Percentiles rank a stretch among this genome's conserved stretches.
These are phyloP conservation scores for Machimus atricapillus DNA, from an alignment of 2,888 invertebrate species.

Conservation along the genomic window DNA sequence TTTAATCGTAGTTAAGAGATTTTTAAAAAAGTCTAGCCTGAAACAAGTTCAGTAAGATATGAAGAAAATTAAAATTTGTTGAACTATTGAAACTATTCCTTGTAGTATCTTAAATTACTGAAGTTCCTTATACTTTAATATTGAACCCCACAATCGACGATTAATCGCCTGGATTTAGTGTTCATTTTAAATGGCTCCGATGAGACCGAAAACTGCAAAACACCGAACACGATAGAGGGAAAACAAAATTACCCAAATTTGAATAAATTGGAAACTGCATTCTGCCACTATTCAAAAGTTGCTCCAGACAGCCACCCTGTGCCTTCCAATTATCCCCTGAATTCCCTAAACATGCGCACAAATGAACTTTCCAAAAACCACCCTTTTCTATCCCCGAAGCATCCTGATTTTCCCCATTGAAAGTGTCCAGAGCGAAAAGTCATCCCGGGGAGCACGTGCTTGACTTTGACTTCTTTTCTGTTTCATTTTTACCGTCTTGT, in stretches of 20 bases:
- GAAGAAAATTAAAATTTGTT: no score
- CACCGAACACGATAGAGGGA: neutral
- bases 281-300: neutral
- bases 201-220: neutral
- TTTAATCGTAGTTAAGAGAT: no score
- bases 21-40: no score
- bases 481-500: neutral
- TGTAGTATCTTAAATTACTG: no score
- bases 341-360: neutral
- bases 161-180: neutral
- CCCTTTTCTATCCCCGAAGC: neutral
- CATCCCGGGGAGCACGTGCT: constrained; percentile 23
- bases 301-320: neutral
- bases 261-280: neutral
- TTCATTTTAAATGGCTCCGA: neutral
- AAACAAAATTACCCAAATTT: neutral
- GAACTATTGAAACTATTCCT: no score
- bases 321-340: neutral
- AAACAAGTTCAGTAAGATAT: no score
- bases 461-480: constrained; percentile 11
- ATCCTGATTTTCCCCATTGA: neutral
- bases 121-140: neutral
- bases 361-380: neutral
- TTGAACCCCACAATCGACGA: neutral
- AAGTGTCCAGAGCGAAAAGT: constrained; percentile 14